These are phyloP conservation scores for Elephantulus edwardii DNA, from an alignment of 2,113 vertebrate genomes.

Conservation along the genomic window DNA sequence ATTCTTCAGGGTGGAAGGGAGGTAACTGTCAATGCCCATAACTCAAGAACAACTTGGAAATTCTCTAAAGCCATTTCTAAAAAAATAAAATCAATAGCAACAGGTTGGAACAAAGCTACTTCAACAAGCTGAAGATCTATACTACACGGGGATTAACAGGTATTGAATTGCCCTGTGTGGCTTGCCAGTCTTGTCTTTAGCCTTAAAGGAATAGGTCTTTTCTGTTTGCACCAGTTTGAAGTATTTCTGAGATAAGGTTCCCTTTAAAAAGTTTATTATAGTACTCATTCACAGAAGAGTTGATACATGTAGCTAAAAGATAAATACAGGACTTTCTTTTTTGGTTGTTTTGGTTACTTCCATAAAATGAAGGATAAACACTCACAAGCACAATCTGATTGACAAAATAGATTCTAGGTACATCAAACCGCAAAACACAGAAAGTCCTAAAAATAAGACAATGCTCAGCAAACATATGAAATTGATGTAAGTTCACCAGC, in stretches of 20 bases:
- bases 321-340: conserved; percentile 70
- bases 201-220: conserved; percentile 80
- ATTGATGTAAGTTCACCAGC: neutral
- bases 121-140: conserved; percentile 63
- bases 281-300: conserved; percentile 74
- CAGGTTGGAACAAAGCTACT: conserved; percentile 72
- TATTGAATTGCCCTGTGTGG: conserved; percentile 79
- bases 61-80: conserved; percentile 77
- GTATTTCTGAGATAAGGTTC: conserved; percentile 74
- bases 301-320: conserved; percentile 76
- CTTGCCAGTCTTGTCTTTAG: conserved; percentile 79
- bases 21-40: conserved; percentile 79
- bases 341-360: conserved; percentile 80
- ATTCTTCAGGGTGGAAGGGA: conserved; percentile 88
- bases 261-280: conserved; percentile 78
- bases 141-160: conserved; percentile 68
- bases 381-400: conserved; percentile 76
- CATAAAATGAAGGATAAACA: conserved; percentile 82
- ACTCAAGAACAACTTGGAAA: conserved; percentile 69
- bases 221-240: conserved; percentile 81
- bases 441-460: conserved; percentile 60
- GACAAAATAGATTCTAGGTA: conserved; percentile 75
- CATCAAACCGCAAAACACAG: conserved; percentile 75
- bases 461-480: conserved; percentile 55
- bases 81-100: conserved; percentile 78